These are phyloP conservation scores for Chaetogeoica ovagalla DNA, from an alignment of 2,888 invertebrate genomes.

Conservation along the genomic window DNA sequence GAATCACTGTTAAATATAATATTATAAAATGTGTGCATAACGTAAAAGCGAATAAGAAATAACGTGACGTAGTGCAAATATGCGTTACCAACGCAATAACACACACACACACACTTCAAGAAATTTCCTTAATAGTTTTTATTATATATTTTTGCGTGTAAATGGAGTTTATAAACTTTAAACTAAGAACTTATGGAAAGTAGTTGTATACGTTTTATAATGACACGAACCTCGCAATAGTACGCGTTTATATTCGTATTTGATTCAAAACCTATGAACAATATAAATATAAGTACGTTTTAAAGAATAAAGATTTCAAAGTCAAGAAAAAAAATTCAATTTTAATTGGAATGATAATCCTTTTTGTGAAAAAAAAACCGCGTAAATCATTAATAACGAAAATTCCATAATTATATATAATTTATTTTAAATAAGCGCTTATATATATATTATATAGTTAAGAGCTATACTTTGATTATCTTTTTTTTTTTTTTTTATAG, in stretches of 20 bases:
- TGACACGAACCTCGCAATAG: neutral
- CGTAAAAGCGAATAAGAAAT: no score
- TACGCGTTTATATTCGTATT: neutral
- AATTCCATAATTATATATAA: no score
- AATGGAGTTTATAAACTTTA: neutral
- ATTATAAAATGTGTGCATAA: no score
- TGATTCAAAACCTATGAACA: neutral
- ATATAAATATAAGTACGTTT: no score
- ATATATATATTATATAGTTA: neutral
- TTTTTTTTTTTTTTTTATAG: neutral
- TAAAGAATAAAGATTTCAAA: no score
- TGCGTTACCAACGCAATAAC: neutral
- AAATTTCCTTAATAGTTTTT: no score
- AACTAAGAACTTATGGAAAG: neutral
- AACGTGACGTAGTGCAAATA: neutral
- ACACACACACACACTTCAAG: neutral
- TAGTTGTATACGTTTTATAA: no score
- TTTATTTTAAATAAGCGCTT: neutral
- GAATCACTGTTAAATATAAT: neutral
- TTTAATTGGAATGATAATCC: no score
- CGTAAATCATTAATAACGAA: no score
- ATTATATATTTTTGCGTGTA: neutral
- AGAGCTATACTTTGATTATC: neutral
- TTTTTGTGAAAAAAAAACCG: no score
- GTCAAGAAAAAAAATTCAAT: no score